Base-by-base conservation (phyloP, 2,888 invertebrate genomes). In the Fragum sueziense region DNA sequence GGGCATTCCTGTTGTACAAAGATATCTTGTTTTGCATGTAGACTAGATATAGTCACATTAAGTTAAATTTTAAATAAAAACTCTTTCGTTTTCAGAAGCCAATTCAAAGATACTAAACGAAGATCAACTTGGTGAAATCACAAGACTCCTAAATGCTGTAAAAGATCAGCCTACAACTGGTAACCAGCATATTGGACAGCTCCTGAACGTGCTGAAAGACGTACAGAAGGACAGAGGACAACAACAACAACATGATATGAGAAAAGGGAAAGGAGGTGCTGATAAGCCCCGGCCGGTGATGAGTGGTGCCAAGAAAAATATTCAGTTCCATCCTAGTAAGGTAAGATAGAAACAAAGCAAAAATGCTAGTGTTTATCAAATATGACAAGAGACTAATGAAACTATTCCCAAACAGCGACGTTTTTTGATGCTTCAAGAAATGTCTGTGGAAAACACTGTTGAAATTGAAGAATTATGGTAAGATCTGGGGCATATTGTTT, bases 61-160 rank as follows among this genome's bases (percentile, higher is more conserved):
- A 9, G 37, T 6, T 6, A 37, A 37, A 37, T 37, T 37, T 37
- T 37, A 14, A 37, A 37, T 14, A 37, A 37, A 37, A 37, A 37
- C 9, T 27, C 61, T 61, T 27, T 14, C n/a, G 17, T 47, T 47
- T 47, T 47, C 47, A 47, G 47, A 47, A 62, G 22, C 25, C 62
- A 67, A 33, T 27, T 22, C 25, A 2, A 83, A 76, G 31, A 86
- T 87, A 11, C 77, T 90, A 20, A 85, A 76, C 41, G 84, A 84
- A 22, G 87, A 89, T 33, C 87, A 88, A 68, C 72, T 90, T 59
- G 81, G 86, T 29, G 89, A 90, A 68, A 88, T 90, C 17, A 84
- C 89, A 1, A 81, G 80, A 22, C 74, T 89, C n/a, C 52, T 90
- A 31, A 80, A 80, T 61, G 72, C 80, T n/a, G 83, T 83, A 41